Base-by-base conservation (phyloP, 2,888 invertebrate genomes). In the Apamea anceps region DNA sequence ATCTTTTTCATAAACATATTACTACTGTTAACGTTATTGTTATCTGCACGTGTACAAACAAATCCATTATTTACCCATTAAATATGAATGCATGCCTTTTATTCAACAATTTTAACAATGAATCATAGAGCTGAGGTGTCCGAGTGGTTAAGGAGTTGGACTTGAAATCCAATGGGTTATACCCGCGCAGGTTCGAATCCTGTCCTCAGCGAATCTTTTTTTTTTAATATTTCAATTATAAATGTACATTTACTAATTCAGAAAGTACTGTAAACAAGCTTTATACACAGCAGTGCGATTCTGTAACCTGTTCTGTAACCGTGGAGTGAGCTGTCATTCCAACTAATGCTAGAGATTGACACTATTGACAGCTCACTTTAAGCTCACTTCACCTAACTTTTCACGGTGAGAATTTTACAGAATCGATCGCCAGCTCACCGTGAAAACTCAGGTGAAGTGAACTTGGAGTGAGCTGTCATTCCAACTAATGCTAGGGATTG, bases 71-170 rank as follows among this genome's bases (percentile, higher is more conserved):
- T 15, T 42, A 57, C 42, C 28, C 1, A 21, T 28, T 15, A 45
- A 28, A 76, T 45, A 25, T 10, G 5, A n/a, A 1, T 54, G 1
- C 54, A n/a, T 37, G n/a, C 28, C 51, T 28, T 48, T 37, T 68
- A 72, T 21, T 42, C 32, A 32, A 57, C 25, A 42, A 48, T 76
- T 84, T 83, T 54, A 72, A 1, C 5, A 1, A 12, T 48, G n/a
- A 73, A n/a, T 32, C 80, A 57, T n/a, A 71, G 37, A 91, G 97
- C 97, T 96, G 96, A 96, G 96, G 96, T 97, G 96, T 97, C 96
- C 96, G 96, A 96, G 96, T 97, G 97, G 96, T 97, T 96, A 97
- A 96, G 96, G 96, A 97, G 96, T 96, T 97, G 96, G 96, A 97
- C 97, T 97, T 96, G 96, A 97, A 97, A 97, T 97, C 96, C 96